Evolutionary conservation across 2,113 vertebrate species (phyloP).

Genomic region (Hymenochirus boettgeri): DNA sequence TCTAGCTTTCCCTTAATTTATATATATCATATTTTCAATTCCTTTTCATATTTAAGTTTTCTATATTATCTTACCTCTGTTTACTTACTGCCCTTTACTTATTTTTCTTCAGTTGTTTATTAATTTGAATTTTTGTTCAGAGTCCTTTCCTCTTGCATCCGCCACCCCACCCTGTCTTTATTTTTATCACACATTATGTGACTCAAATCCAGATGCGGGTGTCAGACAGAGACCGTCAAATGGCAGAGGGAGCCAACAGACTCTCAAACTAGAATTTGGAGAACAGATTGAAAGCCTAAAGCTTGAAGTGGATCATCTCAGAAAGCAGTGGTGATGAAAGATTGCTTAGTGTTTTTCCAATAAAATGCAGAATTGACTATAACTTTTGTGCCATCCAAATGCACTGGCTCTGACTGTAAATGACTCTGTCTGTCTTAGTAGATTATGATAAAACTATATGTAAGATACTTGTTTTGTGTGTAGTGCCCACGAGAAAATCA

Average conservation of each 20-base stretch:
- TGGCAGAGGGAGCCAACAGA: conserved; percentile 83
- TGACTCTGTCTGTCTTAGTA: no score
- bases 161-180: conserved; percentile 52
- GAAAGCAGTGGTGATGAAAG: conserved; percentile 77
- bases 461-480: no score
- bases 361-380: conserved; percentile 19
- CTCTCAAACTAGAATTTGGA: conserved; percentile 96
- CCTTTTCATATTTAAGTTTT: conserved; percentile 1
- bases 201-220: conserved; percentile 89
- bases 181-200: conserved; percentile 88
- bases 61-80: conserved; percentile 10
- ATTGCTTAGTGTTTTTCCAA: conserved; percentile 29
- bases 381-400: no score
- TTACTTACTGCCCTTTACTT: conserved; percentile 1
- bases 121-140: conserved; percentile 2
- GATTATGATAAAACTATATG: no score
- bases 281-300: conserved; percentile 96
- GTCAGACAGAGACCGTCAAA: conserved; percentile 76
- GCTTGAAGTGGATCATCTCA: conserved; percentile 81
- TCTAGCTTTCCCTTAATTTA: conserved; percentile 9
- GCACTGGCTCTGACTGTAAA: no score
- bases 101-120: not conserved
- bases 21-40: conserved; percentile 43
- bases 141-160: conserved; percentile 9
- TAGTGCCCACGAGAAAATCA: no score